Evolutionary conservation across 2,113 vertebrate species (phyloP).

Genomic region (Cephalopholis sonnerati): DNA sequence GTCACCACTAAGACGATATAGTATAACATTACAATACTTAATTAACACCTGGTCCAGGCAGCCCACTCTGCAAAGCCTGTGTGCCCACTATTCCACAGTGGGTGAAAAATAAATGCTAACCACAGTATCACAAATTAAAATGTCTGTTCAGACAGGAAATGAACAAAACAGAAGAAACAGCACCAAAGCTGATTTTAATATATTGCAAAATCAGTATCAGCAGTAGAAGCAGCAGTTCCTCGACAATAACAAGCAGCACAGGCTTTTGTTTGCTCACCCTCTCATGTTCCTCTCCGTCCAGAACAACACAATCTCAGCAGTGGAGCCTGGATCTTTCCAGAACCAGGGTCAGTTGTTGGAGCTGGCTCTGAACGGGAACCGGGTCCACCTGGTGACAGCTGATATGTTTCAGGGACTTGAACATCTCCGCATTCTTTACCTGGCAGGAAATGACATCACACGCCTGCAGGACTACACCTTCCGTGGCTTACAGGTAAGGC

Average conservation of each 20-base stretch:
- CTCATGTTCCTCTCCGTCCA: slow-evolving; percentile 49
- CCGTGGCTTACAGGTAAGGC: slow-evolving; percentile 87
- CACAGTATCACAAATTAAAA: too few species aligned
- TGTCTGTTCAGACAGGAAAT: too few species aligned
- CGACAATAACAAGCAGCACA: not conserved
- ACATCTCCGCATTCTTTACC: slow-evolving; percentile 91
- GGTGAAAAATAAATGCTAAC: too few species aligned
- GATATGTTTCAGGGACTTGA: slow-evolving; percentile 89
- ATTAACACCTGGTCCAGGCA: too few species aligned
- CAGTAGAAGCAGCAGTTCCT: not conserved
- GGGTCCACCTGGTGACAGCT: slow-evolving; percentile 86
- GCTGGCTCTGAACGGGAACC: slow-evolving; percentile 90
- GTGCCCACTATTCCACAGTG: too few species aligned
- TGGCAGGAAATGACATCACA: slow-evolving; percentile 90
- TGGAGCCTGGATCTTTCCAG: slow-evolving; percentile 88
- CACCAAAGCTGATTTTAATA: not conserved
- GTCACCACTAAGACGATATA: too few species aligned
- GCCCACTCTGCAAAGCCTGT: too few species aligned
- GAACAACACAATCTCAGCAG: slow-evolving; percentile 89
- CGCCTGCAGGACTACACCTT: slow-evolving; percentile 90
- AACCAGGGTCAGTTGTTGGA: slow-evolving; percentile 88
- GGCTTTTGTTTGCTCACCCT: not conserved
- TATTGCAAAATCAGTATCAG: not conserved
- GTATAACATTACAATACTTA: too few species aligned
- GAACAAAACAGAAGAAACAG: not conserved